Evolutionary conservation across 2,797 vertebrate genomes (phyloP).

Genomic region (Dallia pectoralis): DNA sequence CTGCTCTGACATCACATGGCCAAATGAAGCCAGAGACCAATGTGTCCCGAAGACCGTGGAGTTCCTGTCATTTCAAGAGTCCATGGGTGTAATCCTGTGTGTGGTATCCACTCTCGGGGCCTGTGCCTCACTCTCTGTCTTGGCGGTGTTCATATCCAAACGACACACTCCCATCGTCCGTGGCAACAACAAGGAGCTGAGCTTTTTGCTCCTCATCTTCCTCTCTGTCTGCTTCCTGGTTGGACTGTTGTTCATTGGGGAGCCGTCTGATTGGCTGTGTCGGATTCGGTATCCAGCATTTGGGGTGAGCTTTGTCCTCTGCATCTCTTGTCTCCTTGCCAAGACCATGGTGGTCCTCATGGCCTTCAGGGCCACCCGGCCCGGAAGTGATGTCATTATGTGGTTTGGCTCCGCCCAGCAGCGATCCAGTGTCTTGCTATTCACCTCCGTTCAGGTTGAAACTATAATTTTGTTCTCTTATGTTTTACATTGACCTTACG

Average conservation of each 20-base stretch:
- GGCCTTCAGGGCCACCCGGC: conserved; percentile 56
- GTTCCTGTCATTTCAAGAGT: conserved; percentile 73
- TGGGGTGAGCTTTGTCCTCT: conserved; percentile 73
- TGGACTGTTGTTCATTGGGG: conserved; percentile 67
- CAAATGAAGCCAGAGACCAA: conserved; percentile 50
- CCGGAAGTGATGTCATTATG: conserved; percentile 46
- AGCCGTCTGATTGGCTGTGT: conserved; percentile 68
- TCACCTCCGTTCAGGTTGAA: conserved; percentile 43
- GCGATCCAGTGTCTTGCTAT: conserved; percentile 53
- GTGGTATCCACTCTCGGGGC: conserved; percentile 57
- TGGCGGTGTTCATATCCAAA: conserved; percentile 54
- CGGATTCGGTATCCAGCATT: conserved; percentile 68
- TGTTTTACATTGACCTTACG: background rate
- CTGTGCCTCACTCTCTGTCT: conserved; percentile 44
- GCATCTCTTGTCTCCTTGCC: conserved; percentile 73
- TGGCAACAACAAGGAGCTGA: conserved; percentile 75
- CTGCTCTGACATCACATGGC: conserved; percentile 73
- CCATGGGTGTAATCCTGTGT: conserved; percentile 66
- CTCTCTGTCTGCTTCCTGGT: conserved; percentile 70
- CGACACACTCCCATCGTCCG: conserved; percentile 59
- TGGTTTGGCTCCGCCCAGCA: conserved; percentile 57
- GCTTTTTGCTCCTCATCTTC: conserved; percentile 68
- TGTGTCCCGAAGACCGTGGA: conserved; percentile 66
- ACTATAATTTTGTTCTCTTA: conserved; percentile 1
- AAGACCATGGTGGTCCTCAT: conserved; percentile 66